Base-by-base conservation (phyloP, 2,888 invertebrate species). In the Germaria angustata region DNA sequence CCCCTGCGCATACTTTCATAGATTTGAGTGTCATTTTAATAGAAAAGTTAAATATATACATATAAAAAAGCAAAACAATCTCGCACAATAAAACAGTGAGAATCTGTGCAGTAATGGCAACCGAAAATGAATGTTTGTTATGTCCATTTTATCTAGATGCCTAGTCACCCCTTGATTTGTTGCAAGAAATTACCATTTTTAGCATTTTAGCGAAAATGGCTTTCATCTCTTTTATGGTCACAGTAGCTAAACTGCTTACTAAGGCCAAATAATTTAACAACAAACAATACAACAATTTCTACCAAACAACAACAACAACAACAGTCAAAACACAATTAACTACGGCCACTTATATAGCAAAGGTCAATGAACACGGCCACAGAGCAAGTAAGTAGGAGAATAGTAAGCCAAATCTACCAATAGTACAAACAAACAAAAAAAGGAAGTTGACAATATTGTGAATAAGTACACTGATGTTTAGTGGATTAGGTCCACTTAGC, bases 91-190 rank as follows among this genome's bases (percentile, higher is more conserved):
- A 69, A 72, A 75, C 78, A 73, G 69, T 75, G 73, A 78, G 78
- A 78, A 82, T 75, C 46, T 28, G 28, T 63, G 41, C 36, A 34
- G 61, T 34, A 46, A 59, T 55, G 46, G 65, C 49, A 81, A 81
- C 78, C 36, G 73, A 81, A 81, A 81, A 81, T 69, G 78, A 82
- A 82, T 72, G 66, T 80, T 85, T 80, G 83, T 76, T 81, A 89
- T 89, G 89, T 88, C 88, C 65, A 55, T 71, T 88, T 89, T 88
- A 88, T 88, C 88, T 89, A 88, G 89, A 89, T 88, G 89, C 87
- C 87, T 88, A 88, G 89, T 88, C 89, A 89, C 89, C n/a, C n/a
- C 88, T 89, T 88, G 90, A 89, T 89, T 88, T 88, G 90, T 89
- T 89, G 90, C 65, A 87, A 87, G 87, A 88, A 88, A 88, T 87